These are phyloP conservation scores for Meteorus cinctellus DNA, from an alignment of 2,888 invertebrate genomes.

Conservation along the genomic window DNA sequence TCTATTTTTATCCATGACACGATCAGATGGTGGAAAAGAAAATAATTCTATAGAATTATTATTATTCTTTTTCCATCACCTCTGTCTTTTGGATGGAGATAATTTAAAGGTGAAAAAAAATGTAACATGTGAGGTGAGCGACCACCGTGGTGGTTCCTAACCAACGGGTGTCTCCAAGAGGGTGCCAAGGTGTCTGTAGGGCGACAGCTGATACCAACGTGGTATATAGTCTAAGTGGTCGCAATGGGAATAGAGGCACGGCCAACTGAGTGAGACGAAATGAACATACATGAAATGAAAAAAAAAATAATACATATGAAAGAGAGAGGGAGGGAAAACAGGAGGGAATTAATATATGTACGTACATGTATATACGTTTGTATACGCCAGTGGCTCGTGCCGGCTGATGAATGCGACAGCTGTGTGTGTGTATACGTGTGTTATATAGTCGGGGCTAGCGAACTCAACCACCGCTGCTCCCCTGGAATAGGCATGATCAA, in stretches of 20 bases:
- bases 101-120: slow-evolving; percentile 1
- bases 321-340: slow-evolving; percentile 31
- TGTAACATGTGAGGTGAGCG: slow-evolving; percentile 4
- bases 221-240: slow-evolving; percentile 47
- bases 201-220: slow-evolving; percentile 65
- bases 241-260: slow-evolving; percentile 28
- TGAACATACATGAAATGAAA: slow-evolving; percentile 2
- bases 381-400: slow-evolving; percentile 64
- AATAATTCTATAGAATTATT: neutral
- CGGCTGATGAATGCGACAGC: slow-evolving; percentile 63
- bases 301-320: slow-evolving; percentile 27
- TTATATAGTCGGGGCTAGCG: slow-evolving; percentile 11
- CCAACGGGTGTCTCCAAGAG: slow-evolving; percentile 23
- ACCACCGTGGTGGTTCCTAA: slow-evolving; percentile 12
- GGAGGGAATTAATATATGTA: slow-evolving; percentile 42
- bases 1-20: neutral
- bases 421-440: slow-evolving; percentile 49
- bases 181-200: slow-evolving; percentile 43
- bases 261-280: slow-evolving; percentile 14
- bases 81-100: neutral
- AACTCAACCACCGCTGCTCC: slow-evolving; percentile 36
- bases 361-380: neutral
- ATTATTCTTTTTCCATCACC: neutral
- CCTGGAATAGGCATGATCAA: slow-evolving; percentile 44
- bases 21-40: neutral